phyloP scores from a whole-genome alignment of 2,888 invertebrate species.

The Julus scanicus region DNA sequence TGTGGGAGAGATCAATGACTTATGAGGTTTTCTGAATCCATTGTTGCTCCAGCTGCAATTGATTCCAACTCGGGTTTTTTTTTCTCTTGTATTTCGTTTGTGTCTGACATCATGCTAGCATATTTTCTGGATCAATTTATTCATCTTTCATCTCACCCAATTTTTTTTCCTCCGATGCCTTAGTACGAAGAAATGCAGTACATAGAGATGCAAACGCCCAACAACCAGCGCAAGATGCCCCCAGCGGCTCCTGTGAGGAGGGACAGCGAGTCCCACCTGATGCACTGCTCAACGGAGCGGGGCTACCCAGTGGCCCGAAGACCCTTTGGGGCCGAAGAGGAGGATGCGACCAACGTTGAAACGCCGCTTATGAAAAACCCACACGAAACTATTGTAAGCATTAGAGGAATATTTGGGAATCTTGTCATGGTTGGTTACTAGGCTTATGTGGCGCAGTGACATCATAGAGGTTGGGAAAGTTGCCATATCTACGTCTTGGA shows the following conservation, averaged over 20 bases:
- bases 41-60: constrained; percentile 33
- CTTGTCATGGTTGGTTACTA: not conserved
- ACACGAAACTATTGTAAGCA: constrained; percentile 45
- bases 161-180: not conserved
- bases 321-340: constrained; percentile 50
- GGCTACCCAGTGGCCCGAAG: constrained; percentile 49
- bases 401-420: not conserved
- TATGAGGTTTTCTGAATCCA: not conserved
- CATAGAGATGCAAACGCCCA: constrained; percentile 54
- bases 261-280: constrained; percentile 45
- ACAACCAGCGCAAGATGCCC: constrained; percentile 42
- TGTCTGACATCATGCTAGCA: not conserved
- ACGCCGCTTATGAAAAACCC: constrained; percentile 55
- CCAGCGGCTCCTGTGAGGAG: constrained; percentile 44
- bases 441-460: not conserved
- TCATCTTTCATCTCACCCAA: not conserved
- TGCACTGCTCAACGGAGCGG: not conserved
- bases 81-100: not conserved
- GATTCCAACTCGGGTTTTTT: not conserved
- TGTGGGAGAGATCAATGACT: not conserved
- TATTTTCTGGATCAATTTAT: constrained; percentile 41
- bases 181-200: constrained; percentile 55
- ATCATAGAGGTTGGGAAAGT: not conserved
- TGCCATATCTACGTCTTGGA: too few relatives aligned
- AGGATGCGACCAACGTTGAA: constrained; percentile 46